These are phyloP conservation scores for Arctocebus calabarensis DNA, from an alignment of 2,797 vertebrate genomes.

Conservation along the genomic window DNA sequence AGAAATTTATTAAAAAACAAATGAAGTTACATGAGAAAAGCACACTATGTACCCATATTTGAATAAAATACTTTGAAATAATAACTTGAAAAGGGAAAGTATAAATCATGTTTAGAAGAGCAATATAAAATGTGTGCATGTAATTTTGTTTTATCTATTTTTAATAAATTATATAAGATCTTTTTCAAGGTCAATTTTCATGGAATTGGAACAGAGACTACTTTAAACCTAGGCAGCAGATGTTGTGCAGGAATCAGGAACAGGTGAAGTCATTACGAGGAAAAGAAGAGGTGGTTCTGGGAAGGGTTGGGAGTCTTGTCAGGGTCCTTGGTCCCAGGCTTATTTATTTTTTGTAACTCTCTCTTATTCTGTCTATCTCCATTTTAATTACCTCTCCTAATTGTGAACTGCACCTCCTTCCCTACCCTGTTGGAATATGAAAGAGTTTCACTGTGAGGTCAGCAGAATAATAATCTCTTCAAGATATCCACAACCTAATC, in stretches of 20 bases:
- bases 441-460: not conserved
- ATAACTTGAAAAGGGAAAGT: not conserved
- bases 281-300: not conserved
- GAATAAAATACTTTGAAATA: conserved; percentile 37
- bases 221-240: not conserved
- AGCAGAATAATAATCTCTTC: not conserved
- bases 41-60: not conserved
- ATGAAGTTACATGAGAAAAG: conserved; percentile 40
- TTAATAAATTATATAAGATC: not conserved
- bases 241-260: not conserved
- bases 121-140: not conserved
- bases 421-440: not conserved
- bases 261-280: too few species aligned
- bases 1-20: not conserved
- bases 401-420: not conserved
- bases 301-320: not conserved
- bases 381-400: not conserved
- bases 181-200: not conserved
- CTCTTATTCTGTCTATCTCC: not conserved
- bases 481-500: not conserved
- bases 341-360: not conserved
- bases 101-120: not conserved
- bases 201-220: not conserved
- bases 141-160: not conserved
- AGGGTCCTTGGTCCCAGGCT: not conserved